Conservation (phyloP, 2,797 vertebrate species). For the Coregonus suidteri region DNA sequence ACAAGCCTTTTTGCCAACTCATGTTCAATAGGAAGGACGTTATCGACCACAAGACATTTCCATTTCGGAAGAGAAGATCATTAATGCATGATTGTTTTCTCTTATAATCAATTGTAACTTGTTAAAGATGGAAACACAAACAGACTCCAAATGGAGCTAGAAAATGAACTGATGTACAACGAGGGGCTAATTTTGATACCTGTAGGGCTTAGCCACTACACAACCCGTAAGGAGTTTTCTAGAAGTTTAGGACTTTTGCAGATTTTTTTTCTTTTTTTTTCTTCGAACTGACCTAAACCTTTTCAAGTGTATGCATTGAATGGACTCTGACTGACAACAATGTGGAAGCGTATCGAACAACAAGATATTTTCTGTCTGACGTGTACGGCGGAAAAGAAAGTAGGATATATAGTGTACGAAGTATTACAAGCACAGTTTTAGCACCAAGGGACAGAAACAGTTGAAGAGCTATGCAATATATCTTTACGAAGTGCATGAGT, state of each 20-base stretch:
- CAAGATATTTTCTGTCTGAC: constrained; percentile 51
- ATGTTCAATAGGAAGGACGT: background rate
- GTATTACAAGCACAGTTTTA: constrained; percentile 70
- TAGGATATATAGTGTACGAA: background rate
- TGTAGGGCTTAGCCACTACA: constrained; percentile 15
- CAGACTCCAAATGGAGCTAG: background rate
- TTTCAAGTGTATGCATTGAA: constrained; percentile 1
- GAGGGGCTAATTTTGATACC: constrained; percentile 42
- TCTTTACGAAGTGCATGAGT: constrained; percentile 77
- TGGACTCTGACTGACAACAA: background rate
- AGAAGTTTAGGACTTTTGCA: background rate
- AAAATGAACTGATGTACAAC: background rate
- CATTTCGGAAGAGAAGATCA: constrained; percentile 17
- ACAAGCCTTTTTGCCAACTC: constrained; percentile 22
- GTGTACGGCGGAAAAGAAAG: constrained; percentile 42
- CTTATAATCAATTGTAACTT: constrained; percentile 10
- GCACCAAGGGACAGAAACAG: constrained; percentile 64
- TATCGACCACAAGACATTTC: constrained; percentile 7
- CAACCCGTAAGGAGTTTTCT: constrained; percentile 13
- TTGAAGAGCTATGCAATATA: constrained; percentile 85
- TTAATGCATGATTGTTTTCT: constrained; percentile 46
- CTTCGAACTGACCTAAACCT: background rate
- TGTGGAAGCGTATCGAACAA: constrained; percentile 1
- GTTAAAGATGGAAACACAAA: constrained; percentile 1
- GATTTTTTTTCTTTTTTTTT: background rate